A percentile compares a stretch with the other conserved stretches of the same genome.
phyloP scores from a whole-genome alignment of 2,113 vertebrate genomes.

The Pogona vitticeps region DNA sequence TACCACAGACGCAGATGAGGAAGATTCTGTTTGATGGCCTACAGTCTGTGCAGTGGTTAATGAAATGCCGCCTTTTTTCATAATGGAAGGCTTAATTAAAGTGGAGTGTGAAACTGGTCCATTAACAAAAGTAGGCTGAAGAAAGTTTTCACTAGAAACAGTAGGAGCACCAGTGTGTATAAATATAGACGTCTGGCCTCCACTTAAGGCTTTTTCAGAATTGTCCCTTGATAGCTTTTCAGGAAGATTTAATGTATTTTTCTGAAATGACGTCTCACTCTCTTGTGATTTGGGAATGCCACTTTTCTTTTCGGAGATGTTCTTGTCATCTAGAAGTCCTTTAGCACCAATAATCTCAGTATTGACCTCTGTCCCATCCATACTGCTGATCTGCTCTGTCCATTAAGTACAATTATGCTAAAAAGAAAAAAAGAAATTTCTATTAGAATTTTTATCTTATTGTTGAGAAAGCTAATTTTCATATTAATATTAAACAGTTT shows the following conservation, averaged over 20 bases:
- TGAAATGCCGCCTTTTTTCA: conserved; percentile 87
- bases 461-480: background rate
- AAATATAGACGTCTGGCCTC: conserved; percentile 91
- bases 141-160: conserved; percentile 87
- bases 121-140: conserved; percentile 94
- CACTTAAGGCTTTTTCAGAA: conserved; percentile 95
- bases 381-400: conserved; percentile 80
- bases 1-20: conserved; percentile 83
- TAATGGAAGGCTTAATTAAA: conserved; percentile 88
- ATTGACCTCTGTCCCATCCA: conserved; percentile 86
- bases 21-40: conserved; percentile 82
- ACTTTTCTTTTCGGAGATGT: conserved; percentile 80
- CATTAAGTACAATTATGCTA: conserved; percentile 82
- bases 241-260: conserved; percentile 81
- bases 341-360: conserved; percentile 83
- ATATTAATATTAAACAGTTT: background rate
- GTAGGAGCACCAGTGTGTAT: conserved; percentile 89
- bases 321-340: conserved; percentile 81
- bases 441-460: conserved; percentile 61
- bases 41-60: conserved; percentile 85
- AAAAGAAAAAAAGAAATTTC: conserved; percentile 65
- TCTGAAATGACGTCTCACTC: conserved; percentile 81
- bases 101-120: conserved; percentile 95
- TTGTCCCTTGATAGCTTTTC: conserved; percentile 86
- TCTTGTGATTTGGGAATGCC: conserved; percentile 84